Evolutionary conservation across 2,797 vertebrate species (phyloP).

Genomic region (Phyllotis vaccarum): DNA sequence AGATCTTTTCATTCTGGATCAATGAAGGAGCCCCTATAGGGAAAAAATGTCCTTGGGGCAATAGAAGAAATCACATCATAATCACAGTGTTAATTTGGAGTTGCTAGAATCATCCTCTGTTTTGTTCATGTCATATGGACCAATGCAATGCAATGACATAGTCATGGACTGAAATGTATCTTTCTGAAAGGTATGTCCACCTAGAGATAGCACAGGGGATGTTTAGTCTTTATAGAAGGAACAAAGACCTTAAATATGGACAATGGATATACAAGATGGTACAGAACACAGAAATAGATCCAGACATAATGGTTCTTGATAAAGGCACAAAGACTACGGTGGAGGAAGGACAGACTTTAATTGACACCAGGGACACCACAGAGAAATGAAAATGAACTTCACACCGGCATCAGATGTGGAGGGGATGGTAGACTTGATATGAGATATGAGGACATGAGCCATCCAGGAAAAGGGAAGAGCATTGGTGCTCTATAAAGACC

Average conservation of each 20-base stretch:
- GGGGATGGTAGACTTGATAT: neutral
- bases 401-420: neutral
- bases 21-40: accelerated
- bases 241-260: no score
- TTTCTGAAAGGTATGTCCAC: no score
- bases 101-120: neutral
- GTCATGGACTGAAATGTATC: neutral
- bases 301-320: no score
- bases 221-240: no score
- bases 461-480: neutral
- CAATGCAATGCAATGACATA: neutral
- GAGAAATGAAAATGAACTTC: neutral
- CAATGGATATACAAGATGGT: no score
- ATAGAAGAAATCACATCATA: neutral
- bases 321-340: neutral
- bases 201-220: no score
- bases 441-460: neutral
- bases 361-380: neutral
- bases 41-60: neutral
- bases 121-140: neutral
- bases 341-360: neutral
- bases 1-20: neutral
- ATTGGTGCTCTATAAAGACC: neutral
- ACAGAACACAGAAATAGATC: neutral
- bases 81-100: neutral